A percentile compares a stretch with the other conserved stretches of the same genome.
Evolutionary conservation across 1,140 invertebrate genomes (phyloP).

Genomic region (Pogonus chalceus): DNA sequence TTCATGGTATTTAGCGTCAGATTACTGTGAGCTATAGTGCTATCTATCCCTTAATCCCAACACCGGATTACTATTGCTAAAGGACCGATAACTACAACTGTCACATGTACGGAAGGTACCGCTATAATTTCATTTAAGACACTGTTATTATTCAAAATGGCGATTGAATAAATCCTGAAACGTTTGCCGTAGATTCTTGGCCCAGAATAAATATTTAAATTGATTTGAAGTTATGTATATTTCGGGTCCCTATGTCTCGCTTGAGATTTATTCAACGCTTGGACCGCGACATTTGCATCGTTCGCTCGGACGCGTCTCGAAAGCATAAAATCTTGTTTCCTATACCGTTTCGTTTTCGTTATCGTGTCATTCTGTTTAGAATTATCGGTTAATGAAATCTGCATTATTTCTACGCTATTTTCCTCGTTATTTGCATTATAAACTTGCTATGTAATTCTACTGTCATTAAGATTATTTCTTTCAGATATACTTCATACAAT

Average conservation of each 20-base stretch:
- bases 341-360: too few relatives aligned
- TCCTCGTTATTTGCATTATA: background rate
- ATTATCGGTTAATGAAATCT: background rate
- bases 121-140: constrained; percentile 4
- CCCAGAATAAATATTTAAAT: constrained; percentile 5
- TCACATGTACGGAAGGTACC: background rate
- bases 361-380: background rate
- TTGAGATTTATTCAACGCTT: constrained; percentile 1
- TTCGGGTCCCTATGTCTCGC: background rate
- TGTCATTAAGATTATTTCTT: too few relatives aligned
- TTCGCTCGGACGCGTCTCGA: too few relatives aligned
- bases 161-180: constrained; percentile 4
- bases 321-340: too few relatives aligned
- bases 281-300: background rate
- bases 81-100: background rate
- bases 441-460: background rate
- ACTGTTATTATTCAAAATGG: constrained; percentile 4
- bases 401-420: background rate
- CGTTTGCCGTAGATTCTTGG: background rate
- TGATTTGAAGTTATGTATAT: constrained; percentile 7
- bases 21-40: background rate
- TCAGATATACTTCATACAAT: too few relatives aligned
- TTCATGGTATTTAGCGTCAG: constrained; percentile 1
- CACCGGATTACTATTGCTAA: constrained; percentile 1
- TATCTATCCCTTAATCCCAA: background rate